phyloP scores from a whole-genome alignment of 1,140 invertebrate genomes.

The Tenebrio molitor region DNA sequence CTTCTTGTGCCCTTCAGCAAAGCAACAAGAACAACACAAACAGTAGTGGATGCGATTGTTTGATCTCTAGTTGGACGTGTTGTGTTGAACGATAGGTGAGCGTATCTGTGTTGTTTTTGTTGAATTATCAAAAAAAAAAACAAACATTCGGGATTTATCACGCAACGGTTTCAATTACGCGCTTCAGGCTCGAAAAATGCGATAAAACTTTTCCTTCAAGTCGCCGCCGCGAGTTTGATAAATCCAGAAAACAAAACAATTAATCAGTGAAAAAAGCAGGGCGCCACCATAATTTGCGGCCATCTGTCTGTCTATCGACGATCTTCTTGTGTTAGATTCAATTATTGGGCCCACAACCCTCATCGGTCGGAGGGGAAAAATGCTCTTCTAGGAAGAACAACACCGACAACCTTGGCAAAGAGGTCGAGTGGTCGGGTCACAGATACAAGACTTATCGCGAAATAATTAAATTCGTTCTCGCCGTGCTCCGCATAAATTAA shows the following conservation, averaged over 20 bases:
- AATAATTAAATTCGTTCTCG: conserved; percentile 34
- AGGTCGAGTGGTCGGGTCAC: conserved; percentile 25
- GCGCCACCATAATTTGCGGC: conserved; percentile 27
- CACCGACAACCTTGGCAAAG: conserved; percentile 6
- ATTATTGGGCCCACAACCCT: neutral
- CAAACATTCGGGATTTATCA: neutral
- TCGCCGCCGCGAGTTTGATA: conserved; percentile 8
- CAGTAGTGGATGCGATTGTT: too few relatives aligned
- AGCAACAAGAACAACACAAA: conserved; percentile 18
- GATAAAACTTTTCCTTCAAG: conserved; percentile 19
- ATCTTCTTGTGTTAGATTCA: neutral
- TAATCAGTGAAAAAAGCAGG: conserved; percentile 6
- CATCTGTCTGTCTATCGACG: neutral
- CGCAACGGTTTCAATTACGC: conserved; percentile 10
- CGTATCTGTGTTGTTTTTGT: neutral
- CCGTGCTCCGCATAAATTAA: conserved; percentile 2
- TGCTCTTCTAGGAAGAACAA: conserved; percentile 12
- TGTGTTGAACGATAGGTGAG: conserved; percentile 13
- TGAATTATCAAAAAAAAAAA: neutral
- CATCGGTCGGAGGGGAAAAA: neutral
- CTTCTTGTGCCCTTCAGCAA: conserved; percentile 36
- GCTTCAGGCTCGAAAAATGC: conserved; percentile 2
- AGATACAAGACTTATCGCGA: conserved; percentile 27
- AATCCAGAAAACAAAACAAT: conserved; percentile 9
- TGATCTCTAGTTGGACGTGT: too few relatives aligned